phyloP scores from a whole-genome alignment of 2,113 vertebrate genomes.

The Seriola quinqueradiata region DNA sequence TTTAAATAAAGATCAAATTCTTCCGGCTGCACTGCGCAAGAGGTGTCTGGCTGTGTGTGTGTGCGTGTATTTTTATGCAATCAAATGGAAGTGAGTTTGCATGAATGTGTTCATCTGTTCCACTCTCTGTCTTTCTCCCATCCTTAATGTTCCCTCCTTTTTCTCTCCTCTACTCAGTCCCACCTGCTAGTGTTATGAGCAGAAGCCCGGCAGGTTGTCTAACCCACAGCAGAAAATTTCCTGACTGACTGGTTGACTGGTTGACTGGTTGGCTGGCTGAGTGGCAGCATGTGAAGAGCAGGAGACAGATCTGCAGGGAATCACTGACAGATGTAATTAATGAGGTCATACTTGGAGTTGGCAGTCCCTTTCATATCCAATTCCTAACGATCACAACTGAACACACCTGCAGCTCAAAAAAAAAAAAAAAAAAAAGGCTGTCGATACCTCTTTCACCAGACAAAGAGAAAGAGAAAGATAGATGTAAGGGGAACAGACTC shows the following conservation, averaged over 20 bases:
- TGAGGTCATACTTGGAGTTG: slow-evolving; percentile 83
- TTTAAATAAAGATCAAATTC: slow-evolving; percentile 86
- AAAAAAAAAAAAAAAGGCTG: slow-evolving; percentile 18
- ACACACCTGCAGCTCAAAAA: slow-evolving; percentile 79
- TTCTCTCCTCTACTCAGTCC: slow-evolving; percentile 41
- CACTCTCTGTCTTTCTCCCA: slow-evolving; percentile 35
- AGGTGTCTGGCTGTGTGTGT: slow-evolving; percentile 62
- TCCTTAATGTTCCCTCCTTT: slow-evolving; percentile 58
- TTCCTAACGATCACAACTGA: slow-evolving; percentile 79
- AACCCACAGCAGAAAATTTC: slow-evolving; percentile 80
- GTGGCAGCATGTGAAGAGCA: slow-evolving; percentile 82
- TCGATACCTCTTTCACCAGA: slow-evolving; percentile 38
- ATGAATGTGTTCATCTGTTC: slow-evolving; percentile 74
- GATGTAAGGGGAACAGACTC: slow-evolving; percentile 39
- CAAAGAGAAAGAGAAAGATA: slow-evolving; percentile 52
- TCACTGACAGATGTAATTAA: slow-evolving; percentile 87
- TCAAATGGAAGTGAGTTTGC: slow-evolving; percentile 64
- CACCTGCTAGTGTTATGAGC: slow-evolving; percentile 79
- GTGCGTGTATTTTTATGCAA: slow-evolving; percentile 68
- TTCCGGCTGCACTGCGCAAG: slow-evolving; percentile 76
- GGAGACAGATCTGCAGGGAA: slow-evolving; percentile 82
- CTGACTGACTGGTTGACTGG: slow-evolving; percentile 82
- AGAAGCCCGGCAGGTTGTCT: slow-evolving; percentile 77
- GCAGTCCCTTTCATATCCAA: slow-evolving; percentile 81
- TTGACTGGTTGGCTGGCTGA: slow-evolving; percentile 80